Base-by-base conservation (phyloP, 2,113 vertebrate species). In the Gambusia affinis region DNA sequence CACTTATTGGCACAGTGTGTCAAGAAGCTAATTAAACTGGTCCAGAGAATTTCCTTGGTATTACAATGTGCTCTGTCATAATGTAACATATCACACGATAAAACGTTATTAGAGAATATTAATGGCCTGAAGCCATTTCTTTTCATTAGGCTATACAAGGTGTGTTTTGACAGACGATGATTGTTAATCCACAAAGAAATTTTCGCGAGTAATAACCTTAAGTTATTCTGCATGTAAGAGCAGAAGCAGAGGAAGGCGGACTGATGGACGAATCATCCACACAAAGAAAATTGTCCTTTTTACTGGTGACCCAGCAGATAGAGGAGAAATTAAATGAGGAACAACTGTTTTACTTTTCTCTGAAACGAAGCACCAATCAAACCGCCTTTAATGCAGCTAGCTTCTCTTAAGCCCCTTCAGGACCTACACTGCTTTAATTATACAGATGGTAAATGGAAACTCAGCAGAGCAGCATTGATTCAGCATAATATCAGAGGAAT, bases 1-100 rank as follows among this genome's bases (percentile, higher is more conserved):
- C n/a, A 67, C 35, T 78, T 75, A 60, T 71, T 85, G 57, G 39
- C 0, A 19, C 60, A 37, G 27, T 42, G 33, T 75, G 73, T 72
- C 64, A 79, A 72, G 77, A 85, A 84, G 76, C 61, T 77, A 79
- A 89, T 87, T 83, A 80, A 82, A 81, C 1, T 51, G 15, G 72
- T 67, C 69, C 35, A 75, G 47, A 78, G 39, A 75, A 64, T 72
- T 68, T 72, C 39, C 66, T 44, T 70, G 51, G 15, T 67, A 64
- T 68, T 70, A 74, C 60, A 78, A 73, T 84, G 78, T 72, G n/a
- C 28, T 76, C 33, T 77, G 37, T 44, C 37, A 61, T 19, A 76
- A 67, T 65, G 28, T 68, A 65, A 78, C 57, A 64, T 65, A 61
- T 60, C 51, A 60, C 14, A 70, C 67, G 35, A 68, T 24, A 42